Conservation (phyloP, 1,140 invertebrate genomes). For the Apis cerana region DNA sequence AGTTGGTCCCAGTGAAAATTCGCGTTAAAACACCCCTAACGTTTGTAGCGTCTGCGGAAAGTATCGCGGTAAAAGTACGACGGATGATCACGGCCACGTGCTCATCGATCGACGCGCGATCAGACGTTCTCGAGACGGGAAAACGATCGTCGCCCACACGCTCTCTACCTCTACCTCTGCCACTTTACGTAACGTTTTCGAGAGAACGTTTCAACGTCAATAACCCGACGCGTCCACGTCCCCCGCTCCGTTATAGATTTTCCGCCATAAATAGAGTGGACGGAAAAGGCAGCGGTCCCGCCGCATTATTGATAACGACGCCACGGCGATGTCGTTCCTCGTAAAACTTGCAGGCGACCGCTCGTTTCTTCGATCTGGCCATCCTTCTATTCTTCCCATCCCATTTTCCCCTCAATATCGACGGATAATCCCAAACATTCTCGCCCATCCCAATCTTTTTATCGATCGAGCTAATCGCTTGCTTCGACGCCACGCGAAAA, state of each 20-base stretch:
- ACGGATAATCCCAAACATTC: too few species aligned
- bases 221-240: conserved; percentile 59
- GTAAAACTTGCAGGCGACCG: conserved; percentile 56
- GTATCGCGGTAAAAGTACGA: too few species aligned
- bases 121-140: conserved; percentile 18
- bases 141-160: conserved; percentile 4
- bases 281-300: conserved; percentile 48
- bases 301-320: conserved; percentile 56
- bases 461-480: too few species aligned
- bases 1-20: too few species aligned
- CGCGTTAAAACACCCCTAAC: too few species aligned
- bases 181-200: conserved; percentile 52
- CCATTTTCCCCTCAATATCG: neutral
- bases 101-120: neutral
- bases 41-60: too few species aligned
- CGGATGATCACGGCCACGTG: too few species aligned
- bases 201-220: conserved; percentile 63
- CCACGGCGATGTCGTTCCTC: conserved; percentile 52
- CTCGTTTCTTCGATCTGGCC: neutral
- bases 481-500: too few species aligned
- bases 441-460: too few species aligned
- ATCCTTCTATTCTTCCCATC: too few species aligned
- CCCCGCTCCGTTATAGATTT: conserved; percentile 67
- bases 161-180: neutral
- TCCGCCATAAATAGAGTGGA: conserved; percentile 61